Evolutionary conservation across 2,888 invertebrate genomes (phyloP), one percentile per base, ranked within the genome.

Genomic region (Bhutanitis thaidina): DNA sequence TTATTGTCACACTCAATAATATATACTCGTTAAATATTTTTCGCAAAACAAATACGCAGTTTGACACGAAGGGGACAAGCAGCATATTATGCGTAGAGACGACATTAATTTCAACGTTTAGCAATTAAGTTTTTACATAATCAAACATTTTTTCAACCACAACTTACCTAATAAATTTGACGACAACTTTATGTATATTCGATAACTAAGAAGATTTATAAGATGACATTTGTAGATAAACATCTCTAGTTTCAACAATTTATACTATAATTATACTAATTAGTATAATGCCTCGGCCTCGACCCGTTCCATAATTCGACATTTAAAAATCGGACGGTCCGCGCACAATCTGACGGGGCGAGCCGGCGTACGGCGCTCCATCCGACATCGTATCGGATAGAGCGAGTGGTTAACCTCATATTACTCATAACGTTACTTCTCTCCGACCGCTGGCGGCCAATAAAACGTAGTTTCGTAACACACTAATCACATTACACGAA

Each of bases 391-490:
- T 32, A n/a, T n/a, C n/a, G n/a, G n/a, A n/a, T n/a, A n/a, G 61
- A 56, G 65, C 65, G 65, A 70, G 69, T 62, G 55, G 69, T 64
- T 69, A 62, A 64, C 71, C 71, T 71, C 65, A 62, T 49, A 30
- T n/a, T n/a, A n/a, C n/a, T n/a, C n/a, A n/a, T 52, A 44, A 50
- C 52, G 50, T 44, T 40, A 43, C 38, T 41, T 49, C n/a, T 46
- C 37, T 56, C 55, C 54, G 55, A 60, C 58, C 60, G 51, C 48
- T 61, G 60, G 53, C n/a, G 53, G 47, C 64, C 66, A 67, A 75
- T 77, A 76, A 77, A 79, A 73, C 70, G 67, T 64, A 58, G 69
- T 81, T 81, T 78, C 77, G 76, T 77, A 80, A 81, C 65, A n/a
- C n/a, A 62, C 68, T 74, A 76, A 77, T 75, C 72, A 69, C 66